phyloP scores from a whole-genome alignment of 1,140 invertebrate species.

The Dendrolimus kikuchii region DNA sequence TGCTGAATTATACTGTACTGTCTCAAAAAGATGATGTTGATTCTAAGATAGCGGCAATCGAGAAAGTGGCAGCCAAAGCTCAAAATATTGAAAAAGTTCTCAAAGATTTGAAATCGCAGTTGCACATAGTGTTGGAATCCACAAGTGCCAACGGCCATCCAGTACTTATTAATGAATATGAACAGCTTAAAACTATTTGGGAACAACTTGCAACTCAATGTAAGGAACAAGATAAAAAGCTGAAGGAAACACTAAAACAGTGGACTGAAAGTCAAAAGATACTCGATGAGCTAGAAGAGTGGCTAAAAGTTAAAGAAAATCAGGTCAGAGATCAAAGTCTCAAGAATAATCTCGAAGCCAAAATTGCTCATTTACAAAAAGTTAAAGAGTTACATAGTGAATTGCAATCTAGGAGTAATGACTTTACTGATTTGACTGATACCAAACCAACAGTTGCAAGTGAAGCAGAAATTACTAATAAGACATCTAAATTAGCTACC shows the following conservation, averaged over 20 bases:
- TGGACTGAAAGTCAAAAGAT: slow-evolving; percentile 87
- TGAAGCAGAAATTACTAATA: slow-evolving; percentile 83
- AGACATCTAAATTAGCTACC: slow-evolving; percentile 85
- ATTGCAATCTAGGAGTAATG: slow-evolving; percentile 79
- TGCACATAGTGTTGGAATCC: slow-evolving; percentile 82
- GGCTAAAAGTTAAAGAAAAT: slow-evolving; percentile 89
- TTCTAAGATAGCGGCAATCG: slow-evolving; percentile 80
- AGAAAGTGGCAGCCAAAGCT: slow-evolving; percentile 82
- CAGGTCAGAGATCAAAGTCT: slow-evolving; percentile 92
- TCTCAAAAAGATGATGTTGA: slow-evolving; percentile 84
- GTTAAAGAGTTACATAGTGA: slow-evolving; percentile 83
- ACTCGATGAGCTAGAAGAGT: slow-evolving; percentile 83
- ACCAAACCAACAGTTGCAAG: slow-evolving; percentile 82
- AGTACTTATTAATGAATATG: slow-evolving; percentile 81
- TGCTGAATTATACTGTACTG: slow-evolving; percentile 78
- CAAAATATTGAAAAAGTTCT: slow-evolving; percentile 83
- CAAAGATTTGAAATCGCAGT: slow-evolving; percentile 78
- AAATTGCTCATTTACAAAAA: slow-evolving; percentile 85
- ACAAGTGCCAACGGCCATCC: slow-evolving; percentile 87
- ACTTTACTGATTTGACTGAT: slow-evolving; percentile 81
- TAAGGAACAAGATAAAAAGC: slow-evolving; percentile 76
- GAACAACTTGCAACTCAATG: slow-evolving; percentile 83
- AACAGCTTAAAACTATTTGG: slow-evolving; percentile 85
- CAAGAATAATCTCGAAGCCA: slow-evolving; percentile 88
- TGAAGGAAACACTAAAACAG: slow-evolving; percentile 80